Evolutionary conservation across 2,797 vertebrate species (phyloP), one percentile per base, ranked within the genome.

Genomic region (Toxotes lorentzi): DNA sequence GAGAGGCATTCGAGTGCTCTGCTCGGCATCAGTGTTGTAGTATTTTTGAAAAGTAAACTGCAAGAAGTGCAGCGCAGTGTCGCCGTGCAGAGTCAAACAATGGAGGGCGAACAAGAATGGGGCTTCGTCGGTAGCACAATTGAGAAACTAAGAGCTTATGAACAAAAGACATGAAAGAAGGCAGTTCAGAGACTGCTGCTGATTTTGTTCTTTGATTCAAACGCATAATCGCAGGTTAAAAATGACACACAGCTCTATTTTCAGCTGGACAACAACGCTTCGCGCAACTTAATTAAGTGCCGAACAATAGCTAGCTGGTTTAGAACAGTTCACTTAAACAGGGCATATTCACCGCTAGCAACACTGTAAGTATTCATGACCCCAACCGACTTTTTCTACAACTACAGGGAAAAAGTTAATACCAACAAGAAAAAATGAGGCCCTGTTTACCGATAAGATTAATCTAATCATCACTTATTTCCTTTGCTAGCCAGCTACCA

Each of bases 271-370:
- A 41, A 62, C 78, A 43, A 58, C 69, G 84, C 72, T 82, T 56
- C 76, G 79, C 68, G 74, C 76, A 94, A 93, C 90, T 92, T 84
- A 72, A 83, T 79, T 40, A 84, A 86, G 89, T 88, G 65, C 68
- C 60, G 88, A 94, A 93, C 92, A 93, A 93, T 93, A 67, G 92
- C 90, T 89, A 89, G 85, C 87, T 59, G 76, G 32, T 59, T 4
- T 47, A 58, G 83, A 85, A 90, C 71, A 79, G 86, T 83, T 83
- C 47, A 27, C 13, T 48, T 27, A 41, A 72, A 45, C 8, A 6
- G 16, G 76, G 66, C 13, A 10, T 70, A 60, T 57, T 64, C 35
- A 30, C 60, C 10, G 48, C 19, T 40, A 45, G 59, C 35, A 17
- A 61, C 54, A 40, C 58, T 11, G 53, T 5, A 24, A 30, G 1